phyloP scores from a whole-genome alignment of 2,888 invertebrate species.

The Deroplatys truncata region DNA sequence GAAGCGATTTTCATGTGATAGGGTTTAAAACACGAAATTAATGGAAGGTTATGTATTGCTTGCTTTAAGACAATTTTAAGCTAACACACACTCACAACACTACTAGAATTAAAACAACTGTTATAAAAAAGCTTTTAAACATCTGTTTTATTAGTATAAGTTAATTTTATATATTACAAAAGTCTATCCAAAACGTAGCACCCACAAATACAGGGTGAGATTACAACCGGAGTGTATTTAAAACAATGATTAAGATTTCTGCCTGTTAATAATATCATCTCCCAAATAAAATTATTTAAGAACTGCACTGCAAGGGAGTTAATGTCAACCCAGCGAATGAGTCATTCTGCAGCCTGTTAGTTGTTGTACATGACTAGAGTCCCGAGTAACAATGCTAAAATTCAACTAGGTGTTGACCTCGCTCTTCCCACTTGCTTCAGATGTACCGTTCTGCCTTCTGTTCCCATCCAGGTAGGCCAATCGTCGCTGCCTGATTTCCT shows the following conservation, averaged over 20 bases:
- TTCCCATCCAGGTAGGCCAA: slow-evolving; percentile 35
- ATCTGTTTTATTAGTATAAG: background rate
- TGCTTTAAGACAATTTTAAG: background rate
- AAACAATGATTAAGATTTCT: background rate
- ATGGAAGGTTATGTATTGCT: background rate
- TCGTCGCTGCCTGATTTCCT: slow-evolving; percentile 35
- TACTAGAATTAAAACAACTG: background rate
- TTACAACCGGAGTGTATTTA: too few relatives aligned
- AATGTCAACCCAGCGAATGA: too few relatives aligned
- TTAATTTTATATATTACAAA: background rate
- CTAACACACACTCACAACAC: too few relatives aligned
- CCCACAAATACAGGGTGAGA: background rate
- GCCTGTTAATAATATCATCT: background rate
- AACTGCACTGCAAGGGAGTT: background rate
- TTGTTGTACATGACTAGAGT: background rate
- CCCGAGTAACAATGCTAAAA: background rate
- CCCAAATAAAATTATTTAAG: background rate
- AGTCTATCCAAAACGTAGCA: background rate
- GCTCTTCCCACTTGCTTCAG: background rate
- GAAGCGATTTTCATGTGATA: background rate
- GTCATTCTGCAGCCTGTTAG: background rate
- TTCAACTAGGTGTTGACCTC: slow-evolving; percentile 1
- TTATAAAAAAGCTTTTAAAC: background rate
- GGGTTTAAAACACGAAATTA: background rate
- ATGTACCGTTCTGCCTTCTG: background rate